Evolutionary conservation across 1,140 invertebrate genomes (phyloP), one percentile per base, ranked within the genome.

Genomic region (Orchestia grillus): DNA sequence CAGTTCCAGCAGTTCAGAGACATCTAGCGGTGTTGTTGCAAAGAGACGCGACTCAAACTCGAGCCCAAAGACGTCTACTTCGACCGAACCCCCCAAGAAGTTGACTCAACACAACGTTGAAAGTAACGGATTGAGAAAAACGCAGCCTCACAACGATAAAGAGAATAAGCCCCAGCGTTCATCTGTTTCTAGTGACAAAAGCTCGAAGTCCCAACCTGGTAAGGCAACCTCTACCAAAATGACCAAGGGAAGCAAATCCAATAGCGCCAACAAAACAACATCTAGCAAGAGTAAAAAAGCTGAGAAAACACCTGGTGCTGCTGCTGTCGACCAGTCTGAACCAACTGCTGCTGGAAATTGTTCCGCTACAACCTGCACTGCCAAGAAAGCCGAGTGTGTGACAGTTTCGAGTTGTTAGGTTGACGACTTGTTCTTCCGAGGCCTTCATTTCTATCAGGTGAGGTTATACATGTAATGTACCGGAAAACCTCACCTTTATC

Each of bases 81-180:
- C 92, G 92, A 44, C 43, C 19, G 47, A 53, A 53, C 19, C 47
- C 47, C 47, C 47, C 47, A 94, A 94, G 44, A 94, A 47, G 44
- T 47, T 94, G 47, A 94, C 44, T n/a, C 43, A 94, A 94, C 92
- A 94, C 92, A 94, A 94, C 47, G 43, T 45, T 16, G 92, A 94
- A 44, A 44, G 43, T 47, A 45, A 16, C n/a, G 44, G 92, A 11
- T 44, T n/a, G 11, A 94, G 92, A 94, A 94, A 94, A 44, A 19
- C 92, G 8, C 43, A 94, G 92, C 44, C 92, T 47, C 92, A 47
- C 36, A 94, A 94, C 92, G 44, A 94, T 47, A 94, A 94, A 47
- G 92, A 94, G 44, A 94, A 94, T n/a, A 94, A 94, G 36, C 92
- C 92, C 36, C 92, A 94, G 47, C 43, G 41, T 47, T 94, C 92